Evolutionary conservation across 2,113 vertebrate species (phyloP), one percentile per base, ranked within the genome.

Genomic region (Cyprinodon tularosa): DNA sequence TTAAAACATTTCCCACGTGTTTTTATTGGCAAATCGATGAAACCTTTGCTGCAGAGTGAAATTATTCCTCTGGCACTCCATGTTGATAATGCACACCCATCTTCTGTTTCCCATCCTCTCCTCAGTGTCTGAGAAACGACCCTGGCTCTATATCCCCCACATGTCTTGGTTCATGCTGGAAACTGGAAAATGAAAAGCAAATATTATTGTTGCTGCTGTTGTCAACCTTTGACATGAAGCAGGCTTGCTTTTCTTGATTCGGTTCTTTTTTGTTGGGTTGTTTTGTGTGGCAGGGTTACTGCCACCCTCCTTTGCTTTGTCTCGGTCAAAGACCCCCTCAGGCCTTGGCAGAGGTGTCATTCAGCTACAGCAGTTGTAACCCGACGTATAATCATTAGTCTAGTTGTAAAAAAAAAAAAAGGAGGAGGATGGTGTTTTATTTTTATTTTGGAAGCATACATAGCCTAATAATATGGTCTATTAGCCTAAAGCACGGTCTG

Each of bases 1-100:
- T 20, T 17, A 53, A 53, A 20, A 53, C 8, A 13, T 0, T 0
- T 70, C 40, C 57, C 53, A 8, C 0, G 12, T 72, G 12, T 80
- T 80, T 72, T 76, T 15, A 15, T 68, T 71, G 70, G 77, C 14
- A 0, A 12, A 14, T 38, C 39, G 1, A 1, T 42, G 44, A 70
- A 45, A 82, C 53, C 59, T 37, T 10, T 14, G n/a, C 0, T 13
- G 20, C 15, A 11, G 38, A 38, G 37, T 10, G 17, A 69, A 12
- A 17, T n/a, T 10, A 12, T n/a, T 9, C 42, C 37, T 66, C 37
- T 29, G 50, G 45, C 15, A 2, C 13, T 42, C 50, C 4, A 11
- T 3, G 47, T 22, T 65, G 63, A 73, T 65, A 5, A 9, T 63
- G 37, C 12, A 20, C 48, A 53, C 15, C 48, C 48, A 7, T 53